A percentile compares a stretch with the other conserved stretches of the same genome.
Evolutionary conservation across 2,888 invertebrate genomes (phyloP).

Genomic region (Mycalesis mineus): DNA sequence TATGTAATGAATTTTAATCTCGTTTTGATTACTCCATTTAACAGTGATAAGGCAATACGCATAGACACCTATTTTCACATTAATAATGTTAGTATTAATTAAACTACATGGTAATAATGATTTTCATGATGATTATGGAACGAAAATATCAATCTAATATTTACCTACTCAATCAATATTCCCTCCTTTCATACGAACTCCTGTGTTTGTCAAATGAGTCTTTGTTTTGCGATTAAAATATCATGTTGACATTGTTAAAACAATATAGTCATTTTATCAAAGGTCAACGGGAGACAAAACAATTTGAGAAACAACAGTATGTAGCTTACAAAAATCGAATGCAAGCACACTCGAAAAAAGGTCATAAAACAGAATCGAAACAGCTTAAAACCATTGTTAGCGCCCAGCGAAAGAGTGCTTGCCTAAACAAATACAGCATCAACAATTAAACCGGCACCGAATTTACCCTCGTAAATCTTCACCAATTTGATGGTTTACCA

Average conservation of each 20-base stretch:
- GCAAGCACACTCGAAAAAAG: conserved; percentile 18
- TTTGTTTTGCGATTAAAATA: background rate
- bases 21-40: too few species aligned
- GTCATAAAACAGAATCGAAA: conserved; percentile 18
- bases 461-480: conserved; percentile 45
- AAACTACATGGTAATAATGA: too few species aligned
- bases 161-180: background rate
- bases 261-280: conserved; percentile 7
- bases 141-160: too few species aligned
- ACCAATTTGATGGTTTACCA: conserved; percentile 44
- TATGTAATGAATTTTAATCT: too few species aligned
- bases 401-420: conserved; percentile 28
- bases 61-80: too few species aligned
- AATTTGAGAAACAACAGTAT: conserved; percentile 15
- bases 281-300: background rate
- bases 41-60: too few species aligned
- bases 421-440: conserved; percentile 30
- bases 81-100: too few species aligned
- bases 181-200: background rate
- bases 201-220: background rate
- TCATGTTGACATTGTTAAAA: conserved; percentile 1
- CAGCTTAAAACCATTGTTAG: conserved; percentile 25
- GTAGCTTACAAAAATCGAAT: conserved; percentile 21
- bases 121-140: too few species aligned
- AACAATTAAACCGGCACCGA: conserved; percentile 33